Evolutionary conservation across 2,888 invertebrate genomes (phyloP).

Genomic region (Arge pagana): DNA sequence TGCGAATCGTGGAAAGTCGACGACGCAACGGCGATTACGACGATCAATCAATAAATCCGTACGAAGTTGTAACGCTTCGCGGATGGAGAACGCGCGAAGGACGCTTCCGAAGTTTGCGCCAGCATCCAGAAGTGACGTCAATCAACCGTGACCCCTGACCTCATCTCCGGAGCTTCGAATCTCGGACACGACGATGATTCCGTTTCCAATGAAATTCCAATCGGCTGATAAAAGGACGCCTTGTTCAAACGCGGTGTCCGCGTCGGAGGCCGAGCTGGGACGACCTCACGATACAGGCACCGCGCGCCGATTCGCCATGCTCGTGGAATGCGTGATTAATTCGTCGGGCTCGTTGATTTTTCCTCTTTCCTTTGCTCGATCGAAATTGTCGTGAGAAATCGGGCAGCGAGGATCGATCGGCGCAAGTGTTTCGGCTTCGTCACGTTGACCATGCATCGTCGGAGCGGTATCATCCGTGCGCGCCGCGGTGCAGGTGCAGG

Average conservation of each 20-base stretch:
- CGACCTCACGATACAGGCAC: too few species aligned
- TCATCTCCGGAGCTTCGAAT: conserved; percentile 14
- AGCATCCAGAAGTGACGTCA: conserved; percentile 12
- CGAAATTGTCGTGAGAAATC: too few species aligned
- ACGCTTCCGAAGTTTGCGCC: conserved; percentile 13
- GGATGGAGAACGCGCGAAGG: conserved; percentile 9
- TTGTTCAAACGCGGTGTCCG: too few species aligned
- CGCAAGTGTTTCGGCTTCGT: conserved; percentile 15
- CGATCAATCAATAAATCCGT: conserved; percentile 16
- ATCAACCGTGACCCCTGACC: conserved; percentile 16
- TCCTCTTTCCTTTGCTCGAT: too few species aligned
- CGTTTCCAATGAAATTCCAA: conserved; percentile 44
- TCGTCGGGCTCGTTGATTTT: too few species aligned
- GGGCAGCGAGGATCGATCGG: too few species aligned
- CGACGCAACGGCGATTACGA: conserved; percentile 8
- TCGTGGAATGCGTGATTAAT: too few species aligned
- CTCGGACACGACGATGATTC: conserved; percentile 38
- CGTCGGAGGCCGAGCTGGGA: too few species aligned
- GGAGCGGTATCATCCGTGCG: too few species aligned
- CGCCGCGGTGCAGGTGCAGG: background rate
- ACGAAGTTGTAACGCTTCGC: too few species aligned
- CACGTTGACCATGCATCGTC: background rate
- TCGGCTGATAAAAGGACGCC: too few species aligned
- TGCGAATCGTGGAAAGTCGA: conserved; percentile 4
- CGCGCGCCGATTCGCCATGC: too few species aligned